Base-by-base conservation (phyloP, 2,113 vertebrate species). In the Macroglossus sobrinus region DNA sequence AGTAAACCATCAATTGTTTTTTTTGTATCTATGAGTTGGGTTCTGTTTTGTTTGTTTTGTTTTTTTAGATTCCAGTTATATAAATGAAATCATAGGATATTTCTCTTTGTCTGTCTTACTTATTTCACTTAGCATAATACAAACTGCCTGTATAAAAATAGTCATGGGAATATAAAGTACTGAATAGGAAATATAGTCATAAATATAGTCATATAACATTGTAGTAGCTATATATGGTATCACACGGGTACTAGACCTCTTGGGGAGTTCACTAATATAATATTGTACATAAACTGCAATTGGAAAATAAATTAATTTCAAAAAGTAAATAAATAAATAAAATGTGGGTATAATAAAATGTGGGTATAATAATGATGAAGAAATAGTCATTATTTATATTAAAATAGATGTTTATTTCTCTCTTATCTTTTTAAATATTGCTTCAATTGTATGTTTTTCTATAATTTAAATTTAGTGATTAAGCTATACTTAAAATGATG, bases 401-500 rank as follows among this genome's bases (percentile, higher is more conserved):
- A 71, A 89, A 92, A 57, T 21, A 63, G 59, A 38, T 84, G 16
- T 79, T 82, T 92, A 53, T 93, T 85, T 94, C n/a, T 78, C 50
- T 92, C 22, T 87, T 43, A 68, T 47, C 12, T 93, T 91, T 66
- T 63, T 92, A 53, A 26, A 89, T 68, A 84, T 76, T 61, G 26
- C 14, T 84, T 94, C 40, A 91, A 72, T 50, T 57, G 11, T 66
- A 19, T 79, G 3, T 95, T 96, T 86, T 94, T 15, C 3, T 75
- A 12, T 63, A 57, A 85, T 89, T 94, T 96, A 92, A 92, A 91
- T 81, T 53, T 87, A 90, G 11, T 75, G 53, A 76, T 89, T 85
- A 87, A 84, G 16, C 26, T 87, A 8, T 90, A 47, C 66, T 92
- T 84, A 85, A 88, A 95, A 55, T 94, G 69, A 69, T 43, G 4